phyloP scores from a whole-genome alignment of 2,888 invertebrate genomes.

The Melangyna quadrimaculata region DNA sequence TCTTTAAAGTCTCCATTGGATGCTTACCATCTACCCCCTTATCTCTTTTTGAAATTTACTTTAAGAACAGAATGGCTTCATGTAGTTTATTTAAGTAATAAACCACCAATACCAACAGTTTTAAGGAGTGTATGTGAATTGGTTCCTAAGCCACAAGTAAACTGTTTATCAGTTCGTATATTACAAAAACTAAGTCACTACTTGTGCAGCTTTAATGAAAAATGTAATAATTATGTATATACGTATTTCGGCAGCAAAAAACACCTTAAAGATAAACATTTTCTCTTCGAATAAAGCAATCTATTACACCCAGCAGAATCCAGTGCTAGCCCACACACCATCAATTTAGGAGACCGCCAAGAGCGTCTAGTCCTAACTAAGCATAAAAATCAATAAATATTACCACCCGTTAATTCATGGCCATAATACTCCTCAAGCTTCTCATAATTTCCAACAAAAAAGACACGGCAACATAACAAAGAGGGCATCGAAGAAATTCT shows the following conservation, averaged over 20 bases:
- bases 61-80: too few species aligned
- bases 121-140: not conserved
- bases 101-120: not conserved
- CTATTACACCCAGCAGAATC: slow-evolving; percentile 11
- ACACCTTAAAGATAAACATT: not conserved
- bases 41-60: too few species aligned
- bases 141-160: not conserved
- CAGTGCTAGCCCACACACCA: not conserved
- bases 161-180: not conserved
- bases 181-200: not conserved
- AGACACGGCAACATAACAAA: slow-evolving; percentile 1
- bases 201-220: not conserved
- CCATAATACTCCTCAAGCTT: slow-evolving; percentile 16
- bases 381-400: slow-evolving; percentile 57
- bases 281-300: not conserved
- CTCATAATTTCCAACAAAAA: slow-evolving; percentile 24
- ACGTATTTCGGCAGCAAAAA: not conserved
- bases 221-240: not conserved
- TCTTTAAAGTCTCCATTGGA: too few species aligned
- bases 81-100: too few species aligned
- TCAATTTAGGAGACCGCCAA: slow-evolving; percentile 21
- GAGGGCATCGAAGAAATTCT: slow-evolving; percentile 19
- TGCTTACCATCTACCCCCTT: too few species aligned
- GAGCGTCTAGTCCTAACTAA: not conserved
- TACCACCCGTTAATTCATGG: slow-evolving; percentile 13